Percentiles rank a stretch among this genome's conserved stretches.
phyloP scores from a whole-genome alignment of 2,797 vertebrate genomes.

The Molothrus ater region DNA sequence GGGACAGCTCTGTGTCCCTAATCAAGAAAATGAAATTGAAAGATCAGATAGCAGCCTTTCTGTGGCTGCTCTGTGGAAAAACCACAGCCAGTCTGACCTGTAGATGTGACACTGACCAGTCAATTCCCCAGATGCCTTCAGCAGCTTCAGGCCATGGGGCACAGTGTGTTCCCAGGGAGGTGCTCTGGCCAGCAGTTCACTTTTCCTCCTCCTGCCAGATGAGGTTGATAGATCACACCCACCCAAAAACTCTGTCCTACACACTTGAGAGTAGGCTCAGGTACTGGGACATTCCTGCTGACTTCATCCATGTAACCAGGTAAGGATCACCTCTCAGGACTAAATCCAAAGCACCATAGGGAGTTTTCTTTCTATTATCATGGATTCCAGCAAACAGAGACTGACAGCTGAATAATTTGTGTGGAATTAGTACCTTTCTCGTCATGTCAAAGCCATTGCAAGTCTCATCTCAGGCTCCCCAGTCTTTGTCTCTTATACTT shows the following conservation, averaged over 20 bases:
- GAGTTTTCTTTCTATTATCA: background rate
- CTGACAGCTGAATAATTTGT: background rate
- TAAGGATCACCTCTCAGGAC: background rate
- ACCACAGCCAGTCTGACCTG: background rate
- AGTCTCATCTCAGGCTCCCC: background rate
- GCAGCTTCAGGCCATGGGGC: accelerated
- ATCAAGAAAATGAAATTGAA: background rate
- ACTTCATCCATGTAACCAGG: background rate
- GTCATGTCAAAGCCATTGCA: background rate
- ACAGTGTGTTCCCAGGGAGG: accelerated
- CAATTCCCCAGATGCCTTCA: too few species aligned
- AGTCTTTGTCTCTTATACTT: background rate
- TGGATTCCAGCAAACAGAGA: background rate
- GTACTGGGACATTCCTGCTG: background rate
- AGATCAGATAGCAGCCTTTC: background rate
- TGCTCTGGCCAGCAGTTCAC: background rate
- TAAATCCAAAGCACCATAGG: background rate
- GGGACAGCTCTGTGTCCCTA: background rate
- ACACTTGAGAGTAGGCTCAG: background rate
- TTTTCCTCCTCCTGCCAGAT: background rate
- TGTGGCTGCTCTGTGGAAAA: background rate
- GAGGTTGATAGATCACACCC: background rate
- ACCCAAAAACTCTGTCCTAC: background rate
- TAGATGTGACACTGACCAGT: background rate
- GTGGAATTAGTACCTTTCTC: background rate